phyloP scores from a whole-genome alignment of 1,140 invertebrate species.

The Wasmannia auropunctata region DNA sequence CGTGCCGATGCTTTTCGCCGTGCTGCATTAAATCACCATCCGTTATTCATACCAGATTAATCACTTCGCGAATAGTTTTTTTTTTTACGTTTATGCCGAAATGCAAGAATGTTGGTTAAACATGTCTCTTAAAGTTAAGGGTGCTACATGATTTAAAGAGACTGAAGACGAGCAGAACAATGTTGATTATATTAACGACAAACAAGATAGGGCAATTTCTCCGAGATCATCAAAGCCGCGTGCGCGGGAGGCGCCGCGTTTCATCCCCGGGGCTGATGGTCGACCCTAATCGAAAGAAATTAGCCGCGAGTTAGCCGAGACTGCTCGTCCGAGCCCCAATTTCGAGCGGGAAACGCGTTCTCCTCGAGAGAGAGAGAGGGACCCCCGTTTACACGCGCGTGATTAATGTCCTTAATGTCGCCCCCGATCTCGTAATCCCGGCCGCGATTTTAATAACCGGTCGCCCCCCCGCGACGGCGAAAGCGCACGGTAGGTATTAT shows the following conservation, averaged over 20 bases:
- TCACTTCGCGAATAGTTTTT: not conserved
- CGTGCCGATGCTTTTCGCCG: conserved; percentile 26
- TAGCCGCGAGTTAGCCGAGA: conserved; percentile 68
- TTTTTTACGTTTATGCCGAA: not conserved
- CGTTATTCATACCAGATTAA: conserved; percentile 21
- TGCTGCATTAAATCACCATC: conserved; percentile 7
- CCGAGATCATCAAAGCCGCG: conserved; percentile 31
- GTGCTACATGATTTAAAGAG: not conserved
- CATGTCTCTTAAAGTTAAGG: not conserved
- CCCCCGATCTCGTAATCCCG: conserved; percentile 57
- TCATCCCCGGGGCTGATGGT: not conserved
- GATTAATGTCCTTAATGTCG: conserved; percentile 74
- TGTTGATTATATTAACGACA: not conserved
- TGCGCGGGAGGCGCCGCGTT: not conserved
- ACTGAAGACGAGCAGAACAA: not conserved
- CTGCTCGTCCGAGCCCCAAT: conserved; percentile 18
- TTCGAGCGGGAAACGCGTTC: not conserved
- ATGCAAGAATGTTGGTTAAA: not conserved
- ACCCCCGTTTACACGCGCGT: conserved; percentile 70
- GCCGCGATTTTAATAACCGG: conserved; percentile 77
- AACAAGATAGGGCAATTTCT: not conserved
- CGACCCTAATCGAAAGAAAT: conserved; percentile 63
- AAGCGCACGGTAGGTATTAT: conserved; percentile 65
- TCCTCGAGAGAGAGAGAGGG: too few relatives aligned
- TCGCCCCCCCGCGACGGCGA: conserved; percentile 43